Conservation (phyloP, 2,888 invertebrate species). For the Tenthredo notha region DNA sequence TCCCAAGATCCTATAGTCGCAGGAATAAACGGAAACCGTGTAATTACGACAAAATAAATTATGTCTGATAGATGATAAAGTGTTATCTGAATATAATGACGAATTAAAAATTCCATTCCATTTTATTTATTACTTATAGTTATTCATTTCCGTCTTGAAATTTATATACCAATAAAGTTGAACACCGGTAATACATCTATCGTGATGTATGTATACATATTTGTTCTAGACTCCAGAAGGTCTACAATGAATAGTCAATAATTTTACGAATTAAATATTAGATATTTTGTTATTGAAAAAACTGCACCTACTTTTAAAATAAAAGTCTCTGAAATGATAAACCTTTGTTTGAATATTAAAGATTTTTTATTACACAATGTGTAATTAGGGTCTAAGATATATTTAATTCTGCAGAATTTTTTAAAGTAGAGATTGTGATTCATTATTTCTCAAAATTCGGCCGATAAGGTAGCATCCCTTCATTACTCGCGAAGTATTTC, state of each 20-base stretch:
- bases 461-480: neutral
- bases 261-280: neutral
- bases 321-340: neutral
- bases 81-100: neutral
- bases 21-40: neutral
- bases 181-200: neutral
- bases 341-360: neutral
- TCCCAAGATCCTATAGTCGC: conserved; percentile 34
- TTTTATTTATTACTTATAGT: neutral
- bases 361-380: neutral
- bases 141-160: neutral
- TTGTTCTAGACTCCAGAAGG: neutral
- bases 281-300: neutral
- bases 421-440: neutral
- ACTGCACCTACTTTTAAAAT: neutral
- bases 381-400: neutral
- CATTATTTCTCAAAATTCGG: neutral
- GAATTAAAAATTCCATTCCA: neutral
- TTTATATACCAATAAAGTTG: neutral
- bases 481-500: neutral
- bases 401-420: neutral
- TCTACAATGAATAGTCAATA: neutral
- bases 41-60: neutral
- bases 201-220: neutral
- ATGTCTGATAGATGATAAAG: neutral